Conservation (phyloP, 2,888 invertebrate species). For the Nymphalis polychloros region DNA sequence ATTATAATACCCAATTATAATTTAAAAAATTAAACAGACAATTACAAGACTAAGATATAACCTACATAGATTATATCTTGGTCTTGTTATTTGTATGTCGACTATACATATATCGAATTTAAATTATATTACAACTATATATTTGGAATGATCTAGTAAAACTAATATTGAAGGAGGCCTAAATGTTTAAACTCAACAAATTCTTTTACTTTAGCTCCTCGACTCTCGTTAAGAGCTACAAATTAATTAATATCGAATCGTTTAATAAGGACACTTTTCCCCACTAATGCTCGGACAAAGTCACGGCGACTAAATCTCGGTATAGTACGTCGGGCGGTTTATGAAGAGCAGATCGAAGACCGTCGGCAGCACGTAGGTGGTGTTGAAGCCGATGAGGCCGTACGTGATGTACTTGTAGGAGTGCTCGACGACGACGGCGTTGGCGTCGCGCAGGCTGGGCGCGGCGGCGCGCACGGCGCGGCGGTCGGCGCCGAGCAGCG, state of each 20-base stretch:
- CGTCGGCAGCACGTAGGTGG: conserved; percentile 88
- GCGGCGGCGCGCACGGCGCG: conserved; percentile 84
- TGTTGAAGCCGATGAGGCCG: conserved; percentile 89
- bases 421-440: conserved; percentile 89
- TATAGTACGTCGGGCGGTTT: conserved; percentile 91
- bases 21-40: too few species aligned
- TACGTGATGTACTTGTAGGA: conserved; percentile 92
- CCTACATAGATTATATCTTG: too few species aligned
- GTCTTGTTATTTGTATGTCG: too few species aligned
- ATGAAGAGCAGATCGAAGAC: conserved; percentile 89
- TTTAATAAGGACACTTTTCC: not conserved
- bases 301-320: conserved; percentile 84
- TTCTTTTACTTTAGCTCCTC: not conserved
- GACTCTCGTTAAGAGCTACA: not conserved
- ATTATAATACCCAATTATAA: too few species aligned
- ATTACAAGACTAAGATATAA: too few species aligned
- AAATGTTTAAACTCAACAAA: not conserved
- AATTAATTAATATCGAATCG: not conserved
- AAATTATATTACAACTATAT: not conserved
- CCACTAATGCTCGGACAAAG: too few species aligned
- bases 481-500: conserved; percentile 85
- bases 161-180: not conserved
- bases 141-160: not conserved
- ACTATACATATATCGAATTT: not conserved
- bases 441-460: conserved; percentile 84